Base-by-base conservation (phyloP, 2,797 vertebrate species). In the Microcaecilia unicolor region DNA sequence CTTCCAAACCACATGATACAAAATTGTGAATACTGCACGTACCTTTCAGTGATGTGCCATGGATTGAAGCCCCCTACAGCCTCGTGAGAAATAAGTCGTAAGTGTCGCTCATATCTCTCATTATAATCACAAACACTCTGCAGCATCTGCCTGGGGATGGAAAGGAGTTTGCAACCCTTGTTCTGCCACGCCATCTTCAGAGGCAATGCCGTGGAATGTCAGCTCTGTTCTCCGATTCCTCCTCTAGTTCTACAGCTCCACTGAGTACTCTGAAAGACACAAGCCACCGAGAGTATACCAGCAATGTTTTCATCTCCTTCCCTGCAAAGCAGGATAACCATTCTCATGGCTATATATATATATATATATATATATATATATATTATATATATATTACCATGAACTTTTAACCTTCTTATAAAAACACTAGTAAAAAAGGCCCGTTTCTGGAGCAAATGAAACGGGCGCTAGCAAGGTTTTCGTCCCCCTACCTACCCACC, bases 31-130 rank as follows among this genome's bases (percentile, higher is more conserved):
- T n/a, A n/a, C n/a, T n/a, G 52, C 18, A 58, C 29, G 60, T 74
- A 98, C 93, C 91, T 90, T 59, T 96, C 82, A 23, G 86, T 80
- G 10, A 92, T 58, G 14, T 74, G 70, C 90, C 91, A 93, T 3
- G 91, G 89, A 52, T 89, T 51, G 33, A 98, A 92, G 53, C 59
- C 70, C 30, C 87, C 88, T 12, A 87, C 51, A 0, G 63, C 60
- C 55, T 92, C 83, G 1, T 89, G 90, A 8, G 83, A 83, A 23
- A 85, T 78, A 22, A 74, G 32, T 2, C 50, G 75, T 37, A 96
- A 80, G 65, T 89, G 86, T 23, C 67, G 64, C 19, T 83, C 55
- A 14, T 85, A 87, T 17, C 73, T 70, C 35, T 73, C 72, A 13
- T 70, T 70, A 55, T 96, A 92, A 34, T 69, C 70, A 8, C 60